Percentiles rank a stretch among this genome's conserved stretches.
These are phyloP conservation scores for Sinella curviseta DNA, from an alignment of 1,140 invertebrate species.

Conservation along the genomic window DNA sequence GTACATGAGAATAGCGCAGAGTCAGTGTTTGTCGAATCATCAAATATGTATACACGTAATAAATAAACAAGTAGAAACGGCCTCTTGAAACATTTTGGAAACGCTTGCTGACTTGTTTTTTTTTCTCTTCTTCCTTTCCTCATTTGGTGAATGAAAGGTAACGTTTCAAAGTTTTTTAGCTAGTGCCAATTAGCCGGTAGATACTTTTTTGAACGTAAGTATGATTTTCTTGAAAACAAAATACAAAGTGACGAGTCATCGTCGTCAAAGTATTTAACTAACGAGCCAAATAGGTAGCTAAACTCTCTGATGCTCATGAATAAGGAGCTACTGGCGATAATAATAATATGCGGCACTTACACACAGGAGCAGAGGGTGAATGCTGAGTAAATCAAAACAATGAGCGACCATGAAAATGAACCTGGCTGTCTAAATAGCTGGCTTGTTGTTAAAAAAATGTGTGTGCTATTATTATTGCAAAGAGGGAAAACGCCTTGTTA, in stretches of 20 bases:
- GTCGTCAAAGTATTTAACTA: neutral
- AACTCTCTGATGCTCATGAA: too few species aligned
- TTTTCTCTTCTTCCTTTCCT: too few species aligned
- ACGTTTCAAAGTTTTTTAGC: neutral
- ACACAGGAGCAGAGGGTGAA: neutral
- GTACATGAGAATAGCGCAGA: neutral
- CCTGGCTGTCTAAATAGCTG: too few species aligned
- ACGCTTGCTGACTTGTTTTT: too few species aligned
- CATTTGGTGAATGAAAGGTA: neutral
- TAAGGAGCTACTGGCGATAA: neutral
- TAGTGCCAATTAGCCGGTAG: slow-evolving; percentile 10
- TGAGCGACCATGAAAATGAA: neutral
- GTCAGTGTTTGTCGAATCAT: neutral
- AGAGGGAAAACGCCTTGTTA: neutral
- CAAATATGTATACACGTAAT: neutral
- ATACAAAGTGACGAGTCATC: neutral
- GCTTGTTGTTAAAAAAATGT: neutral
- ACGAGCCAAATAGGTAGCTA: neutral
- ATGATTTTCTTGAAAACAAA: neutral
- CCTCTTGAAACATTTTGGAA: too few species aligned
- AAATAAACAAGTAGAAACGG: too few species aligned
- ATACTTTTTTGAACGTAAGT: neutral
- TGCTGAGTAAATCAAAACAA: neutral
- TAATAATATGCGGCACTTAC: neutral
- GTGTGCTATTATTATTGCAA: neutral